Percentiles rank a stretch among this genome's conserved stretches.
Evolutionary conservation across 1,140 invertebrate genomes (phyloP).

Genomic region (Penaeus vannamei): DNA sequence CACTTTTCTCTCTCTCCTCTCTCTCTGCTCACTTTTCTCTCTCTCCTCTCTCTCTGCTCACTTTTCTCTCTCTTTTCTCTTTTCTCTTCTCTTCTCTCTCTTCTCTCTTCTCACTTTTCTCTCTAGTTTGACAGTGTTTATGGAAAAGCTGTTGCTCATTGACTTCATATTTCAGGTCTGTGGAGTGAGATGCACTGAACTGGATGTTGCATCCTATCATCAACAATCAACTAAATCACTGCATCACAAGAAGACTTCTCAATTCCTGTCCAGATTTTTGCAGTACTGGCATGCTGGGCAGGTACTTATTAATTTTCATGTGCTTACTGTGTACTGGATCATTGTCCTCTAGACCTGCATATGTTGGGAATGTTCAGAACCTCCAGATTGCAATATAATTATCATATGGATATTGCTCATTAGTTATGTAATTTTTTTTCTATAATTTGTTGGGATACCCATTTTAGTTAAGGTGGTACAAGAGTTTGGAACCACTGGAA

Average conservation of each 20-base stretch:
- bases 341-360: constrained; percentile 1
- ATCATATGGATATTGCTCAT: constrained; percentile 19
- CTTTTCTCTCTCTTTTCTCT: no score
- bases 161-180: background rate
- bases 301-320: constrained; percentile 37
- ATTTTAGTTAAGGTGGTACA: background rate
- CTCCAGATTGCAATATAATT: no score
- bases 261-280: constrained; percentile 50
- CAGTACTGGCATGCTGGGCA: constrained; percentile 52
- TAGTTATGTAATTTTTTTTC: constrained; percentile 30
- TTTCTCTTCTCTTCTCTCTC: no score
- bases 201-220: background rate
- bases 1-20: no score
- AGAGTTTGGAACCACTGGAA: no score
- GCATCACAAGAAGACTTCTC: constrained; percentile 5
- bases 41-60: no score
- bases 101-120: background rate
- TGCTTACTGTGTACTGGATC: constrained; percentile 39
- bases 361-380: no score
- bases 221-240: background rate
- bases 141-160: background rate
- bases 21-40: no score
- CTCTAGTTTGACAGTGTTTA: background rate
- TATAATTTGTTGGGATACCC: constrained; percentile 1
- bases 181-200: constrained; percentile 12